Evolutionary conservation across 2,888 invertebrate genomes (phyloP).

Genomic region (Lasioglossum zephyrum): DNA sequence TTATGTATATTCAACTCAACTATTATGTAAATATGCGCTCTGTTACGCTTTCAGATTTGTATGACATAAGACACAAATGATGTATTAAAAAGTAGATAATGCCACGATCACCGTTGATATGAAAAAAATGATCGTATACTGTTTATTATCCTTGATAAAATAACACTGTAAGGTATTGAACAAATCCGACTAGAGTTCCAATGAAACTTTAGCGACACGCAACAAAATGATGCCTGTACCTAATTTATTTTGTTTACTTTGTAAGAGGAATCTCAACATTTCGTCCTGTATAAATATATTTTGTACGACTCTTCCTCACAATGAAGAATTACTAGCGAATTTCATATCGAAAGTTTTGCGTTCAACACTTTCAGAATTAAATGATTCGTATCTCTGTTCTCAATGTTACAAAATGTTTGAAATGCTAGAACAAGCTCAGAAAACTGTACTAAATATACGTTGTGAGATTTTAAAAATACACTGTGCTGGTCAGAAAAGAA

Average conservation of each 20-base stretch:
- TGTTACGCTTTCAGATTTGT: not conserved
- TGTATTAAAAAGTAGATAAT: no score
- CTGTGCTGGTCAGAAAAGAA: constrained; percentile 52
- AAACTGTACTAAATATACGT: constrained; percentile 72
- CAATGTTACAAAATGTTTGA: constrained; percentile 76
- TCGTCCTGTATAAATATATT: constrained; percentile 74
- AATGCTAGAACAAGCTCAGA: constrained; percentile 78
- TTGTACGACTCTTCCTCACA: constrained; percentile 71
- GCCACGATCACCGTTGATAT: no score
- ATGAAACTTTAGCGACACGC: not conserved
- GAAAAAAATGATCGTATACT: constrained; percentile 23
- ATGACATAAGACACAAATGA: no score
- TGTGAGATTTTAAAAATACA: constrained; percentile 76
- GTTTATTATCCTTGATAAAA: constrained; percentile 43
- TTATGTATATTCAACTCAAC: not conserved
- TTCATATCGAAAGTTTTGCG: constrained; percentile 71
- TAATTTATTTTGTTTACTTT: constrained; percentile 72
- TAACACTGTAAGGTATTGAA: not conserved
- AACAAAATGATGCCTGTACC: constrained; percentile 49
- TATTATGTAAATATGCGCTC: not conserved
- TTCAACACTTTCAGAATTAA: constrained; percentile 58
- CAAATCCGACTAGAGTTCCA: not conserved
- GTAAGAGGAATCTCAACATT: constrained; percentile 64
- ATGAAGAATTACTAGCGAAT: constrained; percentile 71
- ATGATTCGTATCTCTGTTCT: constrained; percentile 73